A percentile compares a stretch with the other conserved stretches of the same genome.
phyloP scores from a whole-genome alignment of 1,140 invertebrate genomes.

The Drosophila dunni region DNA sequence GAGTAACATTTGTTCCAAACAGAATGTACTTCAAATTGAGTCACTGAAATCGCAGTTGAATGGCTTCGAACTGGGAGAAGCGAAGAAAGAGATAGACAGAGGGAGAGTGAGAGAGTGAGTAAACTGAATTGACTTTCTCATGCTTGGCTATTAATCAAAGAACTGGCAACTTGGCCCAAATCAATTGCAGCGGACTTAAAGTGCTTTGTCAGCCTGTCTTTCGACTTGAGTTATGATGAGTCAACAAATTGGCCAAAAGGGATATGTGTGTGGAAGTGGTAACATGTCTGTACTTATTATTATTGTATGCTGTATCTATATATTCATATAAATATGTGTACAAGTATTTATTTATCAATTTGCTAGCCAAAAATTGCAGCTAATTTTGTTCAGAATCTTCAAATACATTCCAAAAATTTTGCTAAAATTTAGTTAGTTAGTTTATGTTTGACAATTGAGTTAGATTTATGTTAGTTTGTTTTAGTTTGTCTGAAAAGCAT shows the following conservation, averaged over 20 bases:
- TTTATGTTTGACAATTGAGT: constrained; percentile 33
- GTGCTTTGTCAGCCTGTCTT: constrained; percentile 64
- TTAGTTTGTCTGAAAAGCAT: constrained; percentile 56
- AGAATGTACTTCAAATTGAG: constrained; percentile 46
- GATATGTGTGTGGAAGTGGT: constrained; percentile 33
- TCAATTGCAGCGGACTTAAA: constrained; percentile 54
- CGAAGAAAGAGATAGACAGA: neutral
- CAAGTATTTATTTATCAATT: constrained; percentile 52
- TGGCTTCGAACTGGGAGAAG: constrained; percentile 1
- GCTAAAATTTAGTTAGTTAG: constrained; percentile 59
- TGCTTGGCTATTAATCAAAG: constrained; percentile 42
- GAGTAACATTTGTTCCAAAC: constrained; percentile 13
- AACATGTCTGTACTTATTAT: constrained; percentile 39
- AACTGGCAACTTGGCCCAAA: constrained; percentile 57
- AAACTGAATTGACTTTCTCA: constrained; percentile 31
- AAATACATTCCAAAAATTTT: constrained; percentile 64
- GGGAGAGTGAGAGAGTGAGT: neutral
- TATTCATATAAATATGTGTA: constrained; percentile 38
- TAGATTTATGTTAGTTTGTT: constrained; percentile 20
- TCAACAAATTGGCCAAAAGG: constrained; percentile 49
- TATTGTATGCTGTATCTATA: constrained; percentile 15
- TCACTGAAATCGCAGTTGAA: constrained; percentile 22
- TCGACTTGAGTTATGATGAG: constrained; percentile 71
- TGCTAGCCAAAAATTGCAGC: constrained; percentile 60
- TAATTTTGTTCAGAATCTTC: constrained; percentile 44